Conservation (phyloP, 1,140 invertebrate genomes). For the Lycorma delicatula region DNA sequence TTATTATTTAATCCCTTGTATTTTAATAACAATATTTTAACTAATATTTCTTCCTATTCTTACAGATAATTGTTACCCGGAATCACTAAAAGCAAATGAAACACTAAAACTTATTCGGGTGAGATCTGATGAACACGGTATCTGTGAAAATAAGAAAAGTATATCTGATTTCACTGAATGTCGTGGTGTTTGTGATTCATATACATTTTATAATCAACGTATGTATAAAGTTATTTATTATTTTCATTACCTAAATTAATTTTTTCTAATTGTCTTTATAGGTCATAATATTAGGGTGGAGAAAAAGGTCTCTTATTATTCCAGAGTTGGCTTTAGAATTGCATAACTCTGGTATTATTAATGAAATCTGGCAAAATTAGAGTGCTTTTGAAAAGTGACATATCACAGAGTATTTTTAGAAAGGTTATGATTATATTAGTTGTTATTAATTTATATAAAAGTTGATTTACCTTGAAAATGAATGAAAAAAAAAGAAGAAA, state of each 20-base stretch:
- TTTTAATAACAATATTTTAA: too few relatives aligned
- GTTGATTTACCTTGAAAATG: too few relatives aligned
- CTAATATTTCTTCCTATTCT: conserved; percentile 21
- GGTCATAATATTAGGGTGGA: background rate
- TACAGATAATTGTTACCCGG: conserved; percentile 46
- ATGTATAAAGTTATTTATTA: conserved; percentile 25
- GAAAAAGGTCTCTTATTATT: background rate
- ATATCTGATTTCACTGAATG: conserved; percentile 54
- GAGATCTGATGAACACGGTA: conserved; percentile 40
- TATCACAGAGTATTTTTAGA: too few relatives aligned
- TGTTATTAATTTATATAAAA: too few relatives aligned
- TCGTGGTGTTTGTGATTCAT: conserved; percentile 52
- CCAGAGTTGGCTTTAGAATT: background rate
- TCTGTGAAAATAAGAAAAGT: conserved; percentile 49
- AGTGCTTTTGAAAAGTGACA: too few relatives aligned
- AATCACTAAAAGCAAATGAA: conserved; percentile 40
- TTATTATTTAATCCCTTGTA: too few relatives aligned
- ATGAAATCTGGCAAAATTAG: too few relatives aligned
- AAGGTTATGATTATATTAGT: too few relatives aligned
- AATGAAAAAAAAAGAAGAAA: too few relatives aligned
- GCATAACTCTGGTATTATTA: background rate
- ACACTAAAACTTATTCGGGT: conserved; percentile 47
- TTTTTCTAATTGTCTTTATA: background rate
- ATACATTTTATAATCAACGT: conserved; percentile 52
- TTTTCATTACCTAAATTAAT: background rate